Evolutionary conservation across 92 coral and sea anemone genomes (phyloP), one percentile per base, ranked within the genome.

Genomic region (Phenganax subtilis): DNA sequence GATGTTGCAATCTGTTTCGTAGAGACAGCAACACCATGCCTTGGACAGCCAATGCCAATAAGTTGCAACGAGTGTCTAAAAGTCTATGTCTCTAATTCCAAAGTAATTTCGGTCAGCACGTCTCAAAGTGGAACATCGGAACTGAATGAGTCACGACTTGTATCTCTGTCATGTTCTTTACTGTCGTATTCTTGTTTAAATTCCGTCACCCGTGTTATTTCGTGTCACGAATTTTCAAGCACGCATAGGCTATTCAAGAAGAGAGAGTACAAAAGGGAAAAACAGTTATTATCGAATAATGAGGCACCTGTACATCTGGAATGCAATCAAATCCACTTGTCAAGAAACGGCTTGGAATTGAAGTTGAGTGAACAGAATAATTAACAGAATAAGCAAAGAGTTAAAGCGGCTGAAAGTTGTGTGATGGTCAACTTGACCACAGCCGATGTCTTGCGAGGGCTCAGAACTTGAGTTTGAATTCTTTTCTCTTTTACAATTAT

Each of bases 311-410:
- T 37, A 9, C 77, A 73, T 73, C 30, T 11, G 10, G 51, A 51
- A 20, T 73, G 59, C 77, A 73, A 73, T 54, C 58, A 73, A 56
- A 52, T 51, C 12, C 12, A 52, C 15, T 70, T 70, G 75, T 70
- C 75, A 44, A 70, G 75, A 70, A 71, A 71, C 55, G 75, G 75
- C 55, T 71, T 71, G 75, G 75, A 31, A 31, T 25, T 31, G 55
- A 47, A 71, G 57, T 9, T 15, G 55, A 11, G 51, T 37, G 37
- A 47, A 8, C 55, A 71, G 16, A 37, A 71, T 6, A 15, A 20
- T 20, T 20, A 20, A 31, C 5, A 53, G 51, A 71, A 71, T 37
- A 44, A 71, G 31, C 54, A 71, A 71, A 55, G 75, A 71, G 51
- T 71, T 71, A 44, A 51, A 71, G 51, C 55, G 55, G 37, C 75